Conservation (phyloP, 1,140 invertebrate species). For the Drosophila watanabei region DNA sequence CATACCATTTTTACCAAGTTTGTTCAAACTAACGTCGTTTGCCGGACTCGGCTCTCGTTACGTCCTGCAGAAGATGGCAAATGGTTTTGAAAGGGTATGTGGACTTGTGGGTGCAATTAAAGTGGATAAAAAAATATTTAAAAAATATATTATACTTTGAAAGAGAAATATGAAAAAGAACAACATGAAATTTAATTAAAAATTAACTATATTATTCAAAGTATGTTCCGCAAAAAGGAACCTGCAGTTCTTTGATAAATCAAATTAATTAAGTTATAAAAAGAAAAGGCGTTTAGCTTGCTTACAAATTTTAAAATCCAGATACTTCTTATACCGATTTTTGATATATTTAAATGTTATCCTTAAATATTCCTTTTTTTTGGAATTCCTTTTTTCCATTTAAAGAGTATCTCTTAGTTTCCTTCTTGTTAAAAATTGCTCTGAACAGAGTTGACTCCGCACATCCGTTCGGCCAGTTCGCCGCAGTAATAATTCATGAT, state of each 20-base stretch:
- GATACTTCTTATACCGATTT: neutral
- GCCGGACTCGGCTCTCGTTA: slow-evolving; percentile 24
- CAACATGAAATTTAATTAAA: neutral
- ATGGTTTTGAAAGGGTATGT: slow-evolving; percentile 15
- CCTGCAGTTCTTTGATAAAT: neutral
- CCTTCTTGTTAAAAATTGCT: neutral
- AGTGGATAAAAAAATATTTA: neutral
- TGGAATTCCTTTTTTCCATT: rapidly evolving
- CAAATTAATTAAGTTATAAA: rapidly evolving
- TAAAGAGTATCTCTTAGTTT: slow-evolving; percentile 1
- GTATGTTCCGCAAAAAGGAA: neutral
- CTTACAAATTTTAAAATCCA: neutral
- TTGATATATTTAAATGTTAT: neutral
- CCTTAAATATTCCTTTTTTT: neutral
- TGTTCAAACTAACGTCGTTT: slow-evolving; percentile 40
- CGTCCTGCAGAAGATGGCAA: neutral
- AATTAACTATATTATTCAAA: neutral
- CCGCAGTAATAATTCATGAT: slow-evolving; percentile 82
- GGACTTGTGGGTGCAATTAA: neutral
- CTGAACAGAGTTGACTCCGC: slow-evolving; percentile 36
- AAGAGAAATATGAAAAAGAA: neutral
- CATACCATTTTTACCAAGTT: slow-evolving; percentile 29
- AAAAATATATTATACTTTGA: neutral
- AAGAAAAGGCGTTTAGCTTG: neutral
- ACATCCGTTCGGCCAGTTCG: slow-evolving; percentile 61